phyloP scores from a whole-genome alignment of 2,797 vertebrate species.

The Threskiornis aethiopicus region DNA sequence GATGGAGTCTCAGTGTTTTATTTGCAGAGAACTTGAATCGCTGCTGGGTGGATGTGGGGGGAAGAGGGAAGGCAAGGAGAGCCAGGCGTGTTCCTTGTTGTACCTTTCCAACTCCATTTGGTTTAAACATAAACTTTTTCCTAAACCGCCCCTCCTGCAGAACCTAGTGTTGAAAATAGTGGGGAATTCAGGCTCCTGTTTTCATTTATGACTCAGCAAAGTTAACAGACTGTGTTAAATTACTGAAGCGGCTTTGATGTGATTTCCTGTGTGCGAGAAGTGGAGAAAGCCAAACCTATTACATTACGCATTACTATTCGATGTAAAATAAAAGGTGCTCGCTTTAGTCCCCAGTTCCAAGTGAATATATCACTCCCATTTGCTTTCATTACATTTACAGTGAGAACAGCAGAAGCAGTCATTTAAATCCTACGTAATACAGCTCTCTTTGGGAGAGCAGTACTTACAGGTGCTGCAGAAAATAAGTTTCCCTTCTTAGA shows the following conservation, averaged over 20 bases:
- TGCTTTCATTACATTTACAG: background rate
- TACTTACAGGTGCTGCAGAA: background rate
- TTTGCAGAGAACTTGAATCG: background rate
- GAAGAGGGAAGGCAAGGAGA: background rate
- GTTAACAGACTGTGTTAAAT: slow-evolving; percentile 42
- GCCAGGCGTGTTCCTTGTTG: background rate
- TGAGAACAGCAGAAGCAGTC: background rate
- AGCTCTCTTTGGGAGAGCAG: background rate
- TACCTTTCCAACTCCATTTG: background rate
- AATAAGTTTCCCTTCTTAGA: background rate
- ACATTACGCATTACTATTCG: background rate
- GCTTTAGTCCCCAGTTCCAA: background rate
- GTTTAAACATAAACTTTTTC: background rate
- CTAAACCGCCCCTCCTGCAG: background rate
- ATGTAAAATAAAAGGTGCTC: background rate
- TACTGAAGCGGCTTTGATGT: slow-evolving; percentile 41
- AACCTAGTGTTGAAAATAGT: background rate
- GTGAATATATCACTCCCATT: background rate
- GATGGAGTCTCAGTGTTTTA: background rate
- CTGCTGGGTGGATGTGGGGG: background rate
- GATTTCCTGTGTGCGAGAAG: slow-evolving; percentile 24
- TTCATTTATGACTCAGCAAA: slow-evolving; percentile 55
- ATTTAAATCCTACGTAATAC: background rate
- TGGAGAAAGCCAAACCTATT: background rate
- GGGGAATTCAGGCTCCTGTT: background rate